Evolutionary conservation across 2,113 vertebrate genomes (phyloP).

Genomic region (Sterrhoptilus dennistouni): DNA sequence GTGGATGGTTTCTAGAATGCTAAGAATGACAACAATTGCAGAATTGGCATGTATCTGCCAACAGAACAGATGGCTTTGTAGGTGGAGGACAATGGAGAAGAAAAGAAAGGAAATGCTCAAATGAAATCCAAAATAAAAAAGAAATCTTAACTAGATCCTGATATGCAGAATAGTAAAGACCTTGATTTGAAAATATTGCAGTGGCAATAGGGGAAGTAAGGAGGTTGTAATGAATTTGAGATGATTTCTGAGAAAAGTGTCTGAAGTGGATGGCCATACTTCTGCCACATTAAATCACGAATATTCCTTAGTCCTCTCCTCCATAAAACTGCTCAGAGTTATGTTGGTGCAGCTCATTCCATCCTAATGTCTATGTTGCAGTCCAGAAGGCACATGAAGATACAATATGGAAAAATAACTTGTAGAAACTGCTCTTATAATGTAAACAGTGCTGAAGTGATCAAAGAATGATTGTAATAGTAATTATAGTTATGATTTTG

Average conservation of each 20-base stretch:
- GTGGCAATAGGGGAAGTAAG: background rate
- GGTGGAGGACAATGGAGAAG: conserved; percentile 55
- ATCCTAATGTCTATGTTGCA: background rate
- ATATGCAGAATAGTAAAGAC: background rate
- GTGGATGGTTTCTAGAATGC: conserved; percentile 61
- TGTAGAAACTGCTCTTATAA: background rate
- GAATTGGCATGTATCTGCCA: conserved; percentile 68
- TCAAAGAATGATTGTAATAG: background rate
- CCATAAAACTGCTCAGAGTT: background rate
- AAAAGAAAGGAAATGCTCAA: background rate
- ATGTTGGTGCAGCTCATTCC: background rate
- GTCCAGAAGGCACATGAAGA: background rate
- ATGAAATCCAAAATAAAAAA: conserved; percentile 12
- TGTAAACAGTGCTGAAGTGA: background rate
- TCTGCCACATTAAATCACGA: background rate
- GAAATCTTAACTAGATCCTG: background rate
- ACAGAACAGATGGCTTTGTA: conserved; percentile 73
- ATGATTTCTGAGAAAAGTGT: background rate
- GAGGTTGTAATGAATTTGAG: background rate
- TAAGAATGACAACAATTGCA: conserved; percentile 77
- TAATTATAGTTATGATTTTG: background rate
- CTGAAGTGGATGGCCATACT: background rate
- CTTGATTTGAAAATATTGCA: background rate
- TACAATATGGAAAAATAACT: background rate
- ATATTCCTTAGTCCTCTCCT: background rate